Base-by-base conservation (phyloP, 2,797 vertebrate species). In the Apogon hyalosoma region DNA sequence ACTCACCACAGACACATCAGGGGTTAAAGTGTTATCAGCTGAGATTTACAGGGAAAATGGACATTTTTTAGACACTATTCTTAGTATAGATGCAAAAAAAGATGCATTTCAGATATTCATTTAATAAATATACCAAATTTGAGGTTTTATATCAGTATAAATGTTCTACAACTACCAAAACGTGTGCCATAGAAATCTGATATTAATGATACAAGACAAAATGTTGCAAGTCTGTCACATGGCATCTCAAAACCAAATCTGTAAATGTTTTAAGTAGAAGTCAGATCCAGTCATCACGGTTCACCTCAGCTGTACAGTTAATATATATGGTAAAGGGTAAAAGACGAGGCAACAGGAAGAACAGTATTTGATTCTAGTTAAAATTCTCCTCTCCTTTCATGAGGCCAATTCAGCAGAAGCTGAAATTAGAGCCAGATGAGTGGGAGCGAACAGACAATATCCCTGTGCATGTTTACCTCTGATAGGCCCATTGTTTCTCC, bases 341-440 rank as follows among this genome's bases (percentile, higher is more conserved):
- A 24, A 24, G 21, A 24, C 2, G 41, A 65, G 69, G 11, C 40
- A 11, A 16, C 39, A 66, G 47, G 16, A 56, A 73, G 43, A 49
- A 18, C 40, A 24, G 15, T 33, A 50, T 72, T 80, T 65, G 48
- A 74, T 73, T 71, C 57, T 72, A 42, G 47, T 82, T 83, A 72
- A 84, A 73, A 69, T 78, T 77, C 68, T 60, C 33, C 3, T 66
- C 58, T 76, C 63, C 63, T 77, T 75, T 86, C 46, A 73, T 41
- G 40, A 69, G 64, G 40, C 49, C 50, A 69, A 72, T 58, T 75
- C 68, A 71, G 60, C 42, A 47, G 58, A 11, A 38, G 41, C 46
- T 59, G 66, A 69, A 83, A 75, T 77, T 14, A 68, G 66, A 83
- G 52, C 59, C 75, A 82, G 64, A 82, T 83, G 74, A 78, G 21